phyloP scores from a whole-genome alignment of 2,888 invertebrate genomes.

The Papilio protenor region DNA sequence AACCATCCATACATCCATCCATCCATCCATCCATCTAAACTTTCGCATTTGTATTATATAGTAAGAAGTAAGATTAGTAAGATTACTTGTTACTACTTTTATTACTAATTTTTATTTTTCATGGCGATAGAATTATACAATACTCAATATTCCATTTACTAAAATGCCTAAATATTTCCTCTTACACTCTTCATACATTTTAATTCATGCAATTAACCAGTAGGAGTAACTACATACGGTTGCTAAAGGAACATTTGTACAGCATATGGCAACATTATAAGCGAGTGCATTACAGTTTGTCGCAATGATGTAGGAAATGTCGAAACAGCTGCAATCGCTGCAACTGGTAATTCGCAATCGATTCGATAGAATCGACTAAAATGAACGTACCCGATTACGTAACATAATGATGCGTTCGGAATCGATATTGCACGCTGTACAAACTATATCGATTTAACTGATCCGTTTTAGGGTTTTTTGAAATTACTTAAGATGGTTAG shows the following conservation, averaged over 20 bases:
- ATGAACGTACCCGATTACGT: conserved; percentile 34
- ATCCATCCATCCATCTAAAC: too few relatives aligned
- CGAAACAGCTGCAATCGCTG: conserved; percentile 44
- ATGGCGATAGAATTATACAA: too few relatives aligned
- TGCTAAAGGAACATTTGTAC: conserved; percentile 23
- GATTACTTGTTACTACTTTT: too few relatives aligned
- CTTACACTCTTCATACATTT: too few relatives aligned
- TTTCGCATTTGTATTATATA: too few relatives aligned
- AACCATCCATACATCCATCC: too few relatives aligned
- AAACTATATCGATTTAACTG: neutral
- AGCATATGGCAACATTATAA: conserved; percentile 36
- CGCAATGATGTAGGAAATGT: conserved; percentile 46
- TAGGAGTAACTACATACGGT: too few relatives aligned
- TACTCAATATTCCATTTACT: too few relatives aligned
- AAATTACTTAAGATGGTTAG: conserved; percentile 1
- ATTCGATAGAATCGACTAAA: conserved; percentile 46
- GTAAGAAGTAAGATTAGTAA: too few relatives aligned
- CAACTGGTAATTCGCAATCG: conserved; percentile 46
- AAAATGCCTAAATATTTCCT: too few relatives aligned
- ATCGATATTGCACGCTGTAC: conserved; percentile 29
- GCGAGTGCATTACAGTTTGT: conserved; percentile 38
- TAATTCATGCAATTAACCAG: too few relatives aligned
- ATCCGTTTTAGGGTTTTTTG: neutral
- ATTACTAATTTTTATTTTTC: too few relatives aligned
- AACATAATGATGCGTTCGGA: conserved; percentile 42